Percentiles rank a stretch among this genome's conserved stretches.
Conservation (phyloP, 2,797 vertebrate genomes). For the Bufotes viridis region DNA sequence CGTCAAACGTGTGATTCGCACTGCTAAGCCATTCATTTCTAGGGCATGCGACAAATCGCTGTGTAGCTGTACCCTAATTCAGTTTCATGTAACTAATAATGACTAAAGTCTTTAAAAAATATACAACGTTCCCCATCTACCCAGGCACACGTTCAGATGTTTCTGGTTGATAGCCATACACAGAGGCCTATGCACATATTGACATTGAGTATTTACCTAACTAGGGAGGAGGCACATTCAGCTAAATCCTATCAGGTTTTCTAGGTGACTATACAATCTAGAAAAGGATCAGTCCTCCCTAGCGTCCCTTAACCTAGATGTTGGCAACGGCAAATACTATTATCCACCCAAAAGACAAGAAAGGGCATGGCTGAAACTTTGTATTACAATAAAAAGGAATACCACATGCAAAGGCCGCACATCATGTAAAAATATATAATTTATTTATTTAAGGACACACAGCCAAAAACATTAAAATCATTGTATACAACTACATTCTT, state of each 20-base stretch:
- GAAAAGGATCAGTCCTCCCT: neutral
- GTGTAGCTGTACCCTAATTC: too few species aligned
- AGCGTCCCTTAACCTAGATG: neutral
- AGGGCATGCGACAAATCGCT: too few species aligned
- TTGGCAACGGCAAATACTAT: neutral
- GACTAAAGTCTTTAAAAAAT: neutral
- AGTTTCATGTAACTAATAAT: neutral
- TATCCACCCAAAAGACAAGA: too few species aligned
- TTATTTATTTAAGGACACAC: too few species aligned
- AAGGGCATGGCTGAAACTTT: too few species aligned
- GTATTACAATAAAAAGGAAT: too few species aligned
- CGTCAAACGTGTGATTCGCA: too few species aligned
- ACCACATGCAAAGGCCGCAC: too few species aligned
- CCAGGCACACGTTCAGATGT: neutral
- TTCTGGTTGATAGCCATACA: neutral
- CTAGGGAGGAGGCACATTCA: neutral
- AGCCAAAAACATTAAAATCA: too few species aligned
- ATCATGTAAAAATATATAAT: too few species aligned
- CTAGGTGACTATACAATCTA: neutral
- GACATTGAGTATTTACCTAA: slow-evolving; percentile 16
- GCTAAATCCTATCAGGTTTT: neutral
- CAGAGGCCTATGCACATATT: neutral
- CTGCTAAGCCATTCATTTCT: too few species aligned
- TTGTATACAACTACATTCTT: too few species aligned
- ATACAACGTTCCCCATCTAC: neutral